These are phyloP conservation scores for Neocrepidodera transversa DNA, from an alignment of 2,888 invertebrate genomes.

Conservation along the genomic window DNA sequence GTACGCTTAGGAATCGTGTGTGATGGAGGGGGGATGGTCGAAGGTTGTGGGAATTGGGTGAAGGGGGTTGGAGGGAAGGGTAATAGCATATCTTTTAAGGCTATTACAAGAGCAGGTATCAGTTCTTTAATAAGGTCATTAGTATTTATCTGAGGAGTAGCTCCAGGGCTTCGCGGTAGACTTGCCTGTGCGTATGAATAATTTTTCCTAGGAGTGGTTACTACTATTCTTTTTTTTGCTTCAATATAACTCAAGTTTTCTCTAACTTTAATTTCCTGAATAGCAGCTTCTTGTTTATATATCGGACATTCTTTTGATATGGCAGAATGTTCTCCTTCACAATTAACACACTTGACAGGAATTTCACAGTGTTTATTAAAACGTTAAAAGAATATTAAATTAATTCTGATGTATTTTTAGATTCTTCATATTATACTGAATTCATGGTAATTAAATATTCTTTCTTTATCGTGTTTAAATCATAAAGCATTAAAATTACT, in stretches of 20 bases:
- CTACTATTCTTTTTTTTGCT: constrained; percentile 4
- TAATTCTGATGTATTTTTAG: no score
- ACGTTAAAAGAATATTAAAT: no score
- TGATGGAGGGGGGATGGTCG: not conserved
- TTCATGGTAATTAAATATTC: no score
- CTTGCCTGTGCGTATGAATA: not conserved
- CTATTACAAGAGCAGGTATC: not conserved
- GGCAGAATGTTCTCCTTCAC: constrained; percentile 25
- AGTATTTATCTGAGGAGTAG: not conserved
- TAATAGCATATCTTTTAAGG: not conserved
- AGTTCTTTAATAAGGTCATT: constrained; percentile 4
- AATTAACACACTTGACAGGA: constrained; percentile 26
- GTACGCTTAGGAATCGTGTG: not conserved
- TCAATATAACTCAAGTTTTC: constrained; percentile 5
- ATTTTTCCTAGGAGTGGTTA: not conserved
- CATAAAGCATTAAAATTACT: no score
- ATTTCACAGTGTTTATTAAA: not conserved
- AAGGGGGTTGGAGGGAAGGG: no score
- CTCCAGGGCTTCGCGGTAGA: no score
- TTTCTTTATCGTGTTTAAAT: no score
- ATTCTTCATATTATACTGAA: no score
- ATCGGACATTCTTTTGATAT: constrained; percentile 30
- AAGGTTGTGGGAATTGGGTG: no score
- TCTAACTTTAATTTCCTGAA: no score
- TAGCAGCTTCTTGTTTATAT: constrained; percentile 29